Evolutionary conservation across 2,888 invertebrate species (phyloP), one percentile per base, ranked within the genome.

Genomic region (Alsophila aescularia): DNA sequence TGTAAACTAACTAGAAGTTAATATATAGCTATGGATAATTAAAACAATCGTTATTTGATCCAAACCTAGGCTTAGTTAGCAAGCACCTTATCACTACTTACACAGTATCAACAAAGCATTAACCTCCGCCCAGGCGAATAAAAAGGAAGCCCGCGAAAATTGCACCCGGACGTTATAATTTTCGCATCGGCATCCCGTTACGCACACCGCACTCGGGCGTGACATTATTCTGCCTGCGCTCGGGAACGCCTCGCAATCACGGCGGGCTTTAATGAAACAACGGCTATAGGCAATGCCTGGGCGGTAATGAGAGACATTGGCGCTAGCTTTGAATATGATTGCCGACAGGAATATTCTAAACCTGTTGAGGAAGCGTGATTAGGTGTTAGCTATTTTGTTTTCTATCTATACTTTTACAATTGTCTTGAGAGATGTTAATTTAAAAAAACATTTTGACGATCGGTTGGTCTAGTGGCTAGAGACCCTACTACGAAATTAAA

Each of bases 111-210:
- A 41, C 29, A 6, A 36, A 36, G 15, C 43, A 9, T 36, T 21
- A 37, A 41, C 24, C 39, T 44, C 40, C 4, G 31, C 37, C 29
- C 32, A 32, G 44, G 52, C 55, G 62, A 70, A 72, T 77, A 75
- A 78, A 24, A 72, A 73, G 68, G 74, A 75, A 75, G 67, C 73
- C 71, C 66, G n/a, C 67, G 70, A 10, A 45, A 15, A 41, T 47
- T 32, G 34, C 10, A 43, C 60, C 69, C 74, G 73, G 75, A 79
- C 76, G 72, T 79, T 79, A 81, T 84, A 86, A 87, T 87, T 85
- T 85, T 71, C 77, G 67, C 74, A 68, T 72, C 67, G 67, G 24
- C 70, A 76, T 86, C 79, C 87, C 87, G 88, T 86, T 88, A 85
- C 61, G 67, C 72, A 64, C 73, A 73, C 83, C 80, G 81, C 84